Percentiles rank a stretch among this genome's conserved stretches.
Conservation (phyloP, 2,888 invertebrate genomes). For the Oxycera nigricornis region DNA sequence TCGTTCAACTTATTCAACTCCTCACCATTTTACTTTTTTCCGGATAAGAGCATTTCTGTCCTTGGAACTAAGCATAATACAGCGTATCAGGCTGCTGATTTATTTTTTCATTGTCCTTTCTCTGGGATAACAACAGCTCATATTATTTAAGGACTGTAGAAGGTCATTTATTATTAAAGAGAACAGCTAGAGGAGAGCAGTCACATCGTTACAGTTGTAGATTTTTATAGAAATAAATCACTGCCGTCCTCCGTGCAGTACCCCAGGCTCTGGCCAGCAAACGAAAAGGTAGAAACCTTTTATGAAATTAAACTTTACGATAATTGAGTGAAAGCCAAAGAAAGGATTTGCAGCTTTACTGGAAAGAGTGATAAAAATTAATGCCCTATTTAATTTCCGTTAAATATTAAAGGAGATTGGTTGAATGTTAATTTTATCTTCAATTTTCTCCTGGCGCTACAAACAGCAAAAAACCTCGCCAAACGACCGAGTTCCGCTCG, state of each 20-base stretch:
- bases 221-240: not conserved
- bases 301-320: slow-evolving; percentile 25
- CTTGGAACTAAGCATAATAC: not conserved
- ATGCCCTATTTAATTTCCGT: slow-evolving; percentile 24
- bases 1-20: not conserved
- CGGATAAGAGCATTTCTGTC: not conserved
- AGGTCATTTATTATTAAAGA: slow-evolving; percentile 1
- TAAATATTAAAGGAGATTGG: slow-evolving; percentile 25
- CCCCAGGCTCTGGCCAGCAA: not conserved
- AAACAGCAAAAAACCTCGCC: not conserved
- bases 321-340: slow-evolving; percentile 19
- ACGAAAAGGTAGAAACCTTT: not conserved
- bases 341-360: slow-evolving; percentile 10
- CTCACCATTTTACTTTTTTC: not conserved
- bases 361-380: slow-evolving; percentile 12
- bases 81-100: not conserved
- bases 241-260: not conserved
- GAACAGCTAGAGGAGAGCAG: not conserved
- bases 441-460: not conserved
- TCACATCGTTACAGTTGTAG: not conserved
- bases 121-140: not conserved
- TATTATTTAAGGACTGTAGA: not conserved
- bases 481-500: not conserved
- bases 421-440: slow-evolving; percentile 10
- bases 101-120: not conserved